Evolutionary conservation across 2,888 invertebrate species (phyloP).

Genomic region (Crematogaster levior): DNA sequence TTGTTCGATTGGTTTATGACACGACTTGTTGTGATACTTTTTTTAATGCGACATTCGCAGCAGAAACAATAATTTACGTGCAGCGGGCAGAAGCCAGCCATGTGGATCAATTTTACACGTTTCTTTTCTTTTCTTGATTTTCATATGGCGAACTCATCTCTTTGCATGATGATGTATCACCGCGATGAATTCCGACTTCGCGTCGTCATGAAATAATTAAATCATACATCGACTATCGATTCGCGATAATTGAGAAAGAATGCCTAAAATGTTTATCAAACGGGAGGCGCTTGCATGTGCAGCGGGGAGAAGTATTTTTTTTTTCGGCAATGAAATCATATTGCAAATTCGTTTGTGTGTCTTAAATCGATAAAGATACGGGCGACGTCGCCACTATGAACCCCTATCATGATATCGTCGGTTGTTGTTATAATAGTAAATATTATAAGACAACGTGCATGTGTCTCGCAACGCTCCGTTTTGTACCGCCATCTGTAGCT

Average conservation of each 20-base stretch:
- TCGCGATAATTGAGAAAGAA: not conserved
- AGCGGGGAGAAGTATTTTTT: not conserved
- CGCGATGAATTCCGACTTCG: not conserved
- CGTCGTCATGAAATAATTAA: not conserved
- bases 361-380: slow-evolving; percentile 9
- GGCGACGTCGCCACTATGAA: not conserved
- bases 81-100: too few relatives aligned
- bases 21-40: not conserved
- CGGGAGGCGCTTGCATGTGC: not conserved
- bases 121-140: not conserved
- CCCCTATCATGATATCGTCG: not conserved
- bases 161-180: not conserved
- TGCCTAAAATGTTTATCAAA: slow-evolving; percentile 7
- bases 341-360: not conserved
- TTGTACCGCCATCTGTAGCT: slow-evolving; percentile 80
- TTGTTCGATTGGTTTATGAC: not conserved
- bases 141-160: not conserved
- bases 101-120: too few relatives aligned
- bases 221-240: not conserved
- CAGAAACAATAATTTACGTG: not conserved
- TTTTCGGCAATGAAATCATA: not conserved
- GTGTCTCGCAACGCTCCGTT: slow-evolving; percentile 55
- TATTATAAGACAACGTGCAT: slow-evolving; percentile 9
- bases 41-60: not conserved
- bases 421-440: slow-evolving; percentile 32